phyloP scores from a whole-genome alignment of 2,113 vertebrate genomes.

The Ophthalmotilapia sp. region DNA sequence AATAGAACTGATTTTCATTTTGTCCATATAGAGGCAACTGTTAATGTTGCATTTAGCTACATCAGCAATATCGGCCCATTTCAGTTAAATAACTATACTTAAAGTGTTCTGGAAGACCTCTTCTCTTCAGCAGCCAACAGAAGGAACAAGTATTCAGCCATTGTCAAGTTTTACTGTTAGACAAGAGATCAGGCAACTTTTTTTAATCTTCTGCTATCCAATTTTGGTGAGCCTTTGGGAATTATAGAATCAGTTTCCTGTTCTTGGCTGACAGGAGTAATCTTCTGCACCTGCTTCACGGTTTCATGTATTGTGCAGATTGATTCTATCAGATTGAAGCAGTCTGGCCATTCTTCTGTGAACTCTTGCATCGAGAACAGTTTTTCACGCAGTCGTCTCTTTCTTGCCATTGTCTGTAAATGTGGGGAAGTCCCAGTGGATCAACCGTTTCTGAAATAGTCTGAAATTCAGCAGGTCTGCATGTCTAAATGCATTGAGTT shows the following conservation, averaged over 20 bases:
- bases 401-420: neutral
- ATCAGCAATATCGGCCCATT: neutral
- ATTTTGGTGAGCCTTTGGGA: neutral
- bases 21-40: neutral
- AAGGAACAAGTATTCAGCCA: neutral
- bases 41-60: neutral
- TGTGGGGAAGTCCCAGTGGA: neutral
- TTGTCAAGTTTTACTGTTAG: neutral
- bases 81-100: neutral
- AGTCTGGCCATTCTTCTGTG: neutral
- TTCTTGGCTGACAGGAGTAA: neutral
- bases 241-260: neutral
- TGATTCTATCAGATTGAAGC: neutral
- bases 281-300: neutral
- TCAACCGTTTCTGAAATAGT: neutral
- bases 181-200: neutral
- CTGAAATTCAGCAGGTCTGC: neutral
- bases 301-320: neutral
- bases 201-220: neutral
- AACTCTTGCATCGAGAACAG: neutral
- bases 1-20: neutral
- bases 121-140: neutral
- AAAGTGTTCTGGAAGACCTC: neutral
- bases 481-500: neutral
- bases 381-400: neutral